Conservation (phyloP, 1,140 invertebrate genomes). For the Palaemon carinicauda region DNA sequence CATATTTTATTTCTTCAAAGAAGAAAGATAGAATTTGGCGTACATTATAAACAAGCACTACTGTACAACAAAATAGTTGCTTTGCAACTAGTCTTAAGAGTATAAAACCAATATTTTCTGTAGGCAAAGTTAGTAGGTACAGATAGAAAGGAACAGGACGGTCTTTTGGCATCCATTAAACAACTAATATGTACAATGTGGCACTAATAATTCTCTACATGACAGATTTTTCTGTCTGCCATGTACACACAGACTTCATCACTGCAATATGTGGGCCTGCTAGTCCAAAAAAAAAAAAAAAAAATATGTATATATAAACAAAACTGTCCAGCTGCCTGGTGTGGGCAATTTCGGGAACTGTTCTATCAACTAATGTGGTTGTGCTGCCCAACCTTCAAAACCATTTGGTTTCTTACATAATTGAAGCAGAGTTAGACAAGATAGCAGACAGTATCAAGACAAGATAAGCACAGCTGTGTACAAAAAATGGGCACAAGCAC, state of each 20-base stretch:
- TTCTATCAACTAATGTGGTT: constrained; percentile 5
- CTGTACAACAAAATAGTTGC: constrained; percentile 54
- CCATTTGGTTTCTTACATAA: constrained; percentile 37
- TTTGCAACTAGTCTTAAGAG: constrained; percentile 54
- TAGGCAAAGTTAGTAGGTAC: constrained; percentile 44
- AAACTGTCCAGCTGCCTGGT: background rate
- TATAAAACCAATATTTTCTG: constrained; percentile 48
- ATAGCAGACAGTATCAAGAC: constrained; percentile 3
- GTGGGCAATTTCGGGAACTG: background rate
- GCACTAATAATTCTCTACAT: constrained; percentile 35
- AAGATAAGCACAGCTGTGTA: constrained; percentile 21
- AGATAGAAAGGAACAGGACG: constrained; percentile 51
- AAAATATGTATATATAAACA: too few species aligned
- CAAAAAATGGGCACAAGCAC: constrained; percentile 17
- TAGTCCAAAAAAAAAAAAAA: background rate
- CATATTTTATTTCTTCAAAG: constrained; percentile 50
- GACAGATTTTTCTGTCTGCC: too few species aligned
- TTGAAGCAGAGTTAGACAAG: constrained; percentile 34
- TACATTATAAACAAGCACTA: constrained; percentile 55
- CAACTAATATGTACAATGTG: constrained; percentile 48
- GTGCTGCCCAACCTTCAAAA: constrained; percentile 47
- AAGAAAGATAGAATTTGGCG: constrained; percentile 54
- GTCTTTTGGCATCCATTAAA: constrained; percentile 55
- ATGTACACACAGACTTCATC: background rate
- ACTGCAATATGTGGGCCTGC: background rate